Percentiles rank a stretch among this genome's conserved stretches.
These are phyloP conservation scores for Eptesicus fuscus DNA, from an alignment of 2,113 vertebrate species.

Conservation along the genomic window DNA sequence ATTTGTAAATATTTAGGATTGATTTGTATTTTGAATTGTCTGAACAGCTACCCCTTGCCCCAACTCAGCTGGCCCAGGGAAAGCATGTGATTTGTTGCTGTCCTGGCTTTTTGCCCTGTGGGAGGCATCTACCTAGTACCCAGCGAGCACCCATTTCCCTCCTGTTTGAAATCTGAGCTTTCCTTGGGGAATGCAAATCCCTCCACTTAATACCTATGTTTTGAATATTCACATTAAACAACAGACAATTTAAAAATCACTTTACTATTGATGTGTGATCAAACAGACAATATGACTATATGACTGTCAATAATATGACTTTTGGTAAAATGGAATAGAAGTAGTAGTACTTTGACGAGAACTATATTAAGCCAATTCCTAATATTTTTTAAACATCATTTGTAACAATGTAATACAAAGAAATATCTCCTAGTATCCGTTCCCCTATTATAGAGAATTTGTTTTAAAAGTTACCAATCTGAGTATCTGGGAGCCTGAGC, in stretches of 20 bases:
- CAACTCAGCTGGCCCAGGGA: not conserved
- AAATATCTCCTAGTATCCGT: not conserved
- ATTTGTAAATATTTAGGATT: constrained; percentile 18
- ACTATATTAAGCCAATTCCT: constrained; percentile 27
- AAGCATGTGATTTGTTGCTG: not conserved
- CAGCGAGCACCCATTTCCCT: not conserved
- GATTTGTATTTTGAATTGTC: not conserved
- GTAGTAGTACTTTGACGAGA: constrained; percentile 49
- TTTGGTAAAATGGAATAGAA: constrained; percentile 33
- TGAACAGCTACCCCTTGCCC: not conserved
- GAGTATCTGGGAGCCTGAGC: not conserved
- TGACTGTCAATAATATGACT: constrained; percentile 52
- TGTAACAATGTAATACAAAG: constrained; percentile 25
- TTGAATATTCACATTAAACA: constrained; percentile 38
- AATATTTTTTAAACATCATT: constrained; percentile 19
- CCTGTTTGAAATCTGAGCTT: constrained; percentile 5
- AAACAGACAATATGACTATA: constrained; percentile 8
- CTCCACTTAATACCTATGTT: constrained; percentile 2
- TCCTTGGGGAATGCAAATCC: not conserved
- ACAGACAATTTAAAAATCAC: constrained; percentile 55
- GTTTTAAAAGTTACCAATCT: not conserved
- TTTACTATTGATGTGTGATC: constrained; percentile 59
- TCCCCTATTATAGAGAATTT: not conserved
- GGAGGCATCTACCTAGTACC: not conserved
- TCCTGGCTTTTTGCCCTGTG: not conserved